Percentiles rank a stretch among this genome's conserved stretches.
These are phyloP conservation scores for Cheirogaleus major DNA, from an alignment of 2,797 vertebrate species.

Conservation along the genomic window DNA sequence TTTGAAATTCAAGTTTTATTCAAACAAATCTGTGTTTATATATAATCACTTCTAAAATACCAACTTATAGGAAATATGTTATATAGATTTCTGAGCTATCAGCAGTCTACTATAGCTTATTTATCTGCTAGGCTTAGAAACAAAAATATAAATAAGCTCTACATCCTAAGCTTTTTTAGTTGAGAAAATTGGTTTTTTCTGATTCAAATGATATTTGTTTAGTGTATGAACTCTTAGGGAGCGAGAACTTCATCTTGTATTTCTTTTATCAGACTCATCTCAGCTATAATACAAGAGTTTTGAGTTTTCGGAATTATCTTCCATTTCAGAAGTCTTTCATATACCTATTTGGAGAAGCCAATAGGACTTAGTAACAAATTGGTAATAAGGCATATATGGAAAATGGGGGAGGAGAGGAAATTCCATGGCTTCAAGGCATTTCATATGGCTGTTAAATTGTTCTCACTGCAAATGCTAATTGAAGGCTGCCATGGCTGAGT, in stretches of 20 bases:
- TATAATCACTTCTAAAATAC: not conserved
- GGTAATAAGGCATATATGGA: not conserved
- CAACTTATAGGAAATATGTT: not conserved
- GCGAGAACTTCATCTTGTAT: not conserved
- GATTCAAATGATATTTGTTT: not conserved
- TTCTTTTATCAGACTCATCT: not conserved
- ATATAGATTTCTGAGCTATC: not conserved
- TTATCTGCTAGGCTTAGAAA: not conserved
- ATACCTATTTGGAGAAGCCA: not conserved
- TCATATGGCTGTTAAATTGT: not conserved
- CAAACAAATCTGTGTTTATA: not conserved
- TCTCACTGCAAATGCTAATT: not conserved
- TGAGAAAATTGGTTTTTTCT: not conserved
- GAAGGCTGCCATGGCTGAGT: not conserved
- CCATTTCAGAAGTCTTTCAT: not conserved
- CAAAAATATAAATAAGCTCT: not conserved
- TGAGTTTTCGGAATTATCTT: not conserved
- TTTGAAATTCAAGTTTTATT: slow-evolving; percentile 40
- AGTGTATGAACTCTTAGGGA: not conserved
- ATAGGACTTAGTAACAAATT: not conserved
- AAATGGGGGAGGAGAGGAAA: not conserved
- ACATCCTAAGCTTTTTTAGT: not conserved
- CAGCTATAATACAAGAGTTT: not conserved
- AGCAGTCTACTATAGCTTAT: not conserved
- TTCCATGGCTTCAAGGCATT: not conserved